phyloP scores from a whole-genome alignment of 2,113 vertebrate genomes.

The Solea solea region DNA sequence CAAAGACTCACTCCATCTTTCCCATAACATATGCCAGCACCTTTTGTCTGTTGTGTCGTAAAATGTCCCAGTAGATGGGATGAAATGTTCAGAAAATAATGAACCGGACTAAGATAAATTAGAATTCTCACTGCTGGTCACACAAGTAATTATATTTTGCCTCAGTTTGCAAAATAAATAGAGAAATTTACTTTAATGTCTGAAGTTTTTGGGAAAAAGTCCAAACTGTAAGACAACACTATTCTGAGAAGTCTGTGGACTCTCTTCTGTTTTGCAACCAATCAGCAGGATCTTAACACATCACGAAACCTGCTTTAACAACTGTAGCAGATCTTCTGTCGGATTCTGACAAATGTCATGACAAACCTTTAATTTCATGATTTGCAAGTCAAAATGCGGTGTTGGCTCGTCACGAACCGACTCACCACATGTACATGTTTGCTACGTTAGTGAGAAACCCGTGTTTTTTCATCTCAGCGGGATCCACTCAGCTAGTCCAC shows the following conservation, averaged over 20 bases:
- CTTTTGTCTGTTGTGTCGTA: not conserved
- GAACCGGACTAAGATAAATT: slow-evolving; percentile 27
- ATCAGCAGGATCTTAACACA: not conserved
- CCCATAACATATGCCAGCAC: too few relatives aligned
- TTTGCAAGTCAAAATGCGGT: slow-evolving; percentile 28
- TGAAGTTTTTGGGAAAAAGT: slow-evolving; percentile 5
- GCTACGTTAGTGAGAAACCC: slow-evolving; percentile 29
- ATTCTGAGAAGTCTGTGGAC: not conserved
- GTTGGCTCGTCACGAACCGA: not conserved
- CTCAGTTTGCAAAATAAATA: slow-evolving; percentile 74
- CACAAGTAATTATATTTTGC: slow-evolving; percentile 67
- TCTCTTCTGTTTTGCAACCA: slow-evolving; percentile 7
- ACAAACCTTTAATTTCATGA: slow-evolving; percentile 24
- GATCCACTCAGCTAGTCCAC: slow-evolving; percentile 29
- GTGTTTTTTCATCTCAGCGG: slow-evolving; percentile 40
- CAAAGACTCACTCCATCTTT: not conserved
- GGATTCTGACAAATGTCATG: slow-evolving; percentile 15
- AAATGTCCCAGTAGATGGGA: slow-evolving; percentile 3
- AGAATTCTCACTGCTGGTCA: slow-evolving; percentile 6
- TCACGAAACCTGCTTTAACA: slow-evolving; percentile 1
- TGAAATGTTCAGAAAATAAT: slow-evolving; percentile 24
- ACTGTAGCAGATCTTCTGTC: slow-evolving; percentile 11
- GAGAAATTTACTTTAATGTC: slow-evolving; percentile 23
- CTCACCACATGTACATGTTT: slow-evolving; percentile 3
- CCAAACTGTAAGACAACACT: not conserved